Base-by-base conservation (phyloP, 2,888 invertebrate genomes). In the Gibbula magus region DNA sequence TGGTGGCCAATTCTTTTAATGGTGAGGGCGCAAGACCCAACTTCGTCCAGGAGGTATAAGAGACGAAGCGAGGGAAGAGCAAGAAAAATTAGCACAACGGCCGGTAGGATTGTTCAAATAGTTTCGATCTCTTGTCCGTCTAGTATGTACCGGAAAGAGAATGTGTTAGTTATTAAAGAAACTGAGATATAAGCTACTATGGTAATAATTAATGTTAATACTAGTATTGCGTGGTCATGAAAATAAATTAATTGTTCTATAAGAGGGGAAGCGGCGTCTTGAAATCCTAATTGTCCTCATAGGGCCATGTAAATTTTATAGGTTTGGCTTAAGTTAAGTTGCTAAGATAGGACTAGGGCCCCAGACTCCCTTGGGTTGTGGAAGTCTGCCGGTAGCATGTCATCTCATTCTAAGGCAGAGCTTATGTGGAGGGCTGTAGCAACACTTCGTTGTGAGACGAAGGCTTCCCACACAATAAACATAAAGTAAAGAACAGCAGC, bases 1-100 rank as follows among this genome's bases (percentile, higher is more conserved):
- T 92, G 92, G 85, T 92, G 90, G 8, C 92, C 91, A 80, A 89
- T 90, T 45, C 88, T 86, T 86, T 92, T 92, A 53, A 92, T 73
- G 56, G 88, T 90, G 74, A 92, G 78, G 78, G 86, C n/a, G n/a
- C 78, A 78, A 20, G 45, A 29, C 0, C 52, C 32, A 7, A 75
- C 61, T 32, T 79, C 79, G 61, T 79, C 79, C 0, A 78, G 18
- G 1, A 78, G 29, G 18, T 78, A 78, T 1, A 78, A 29, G 8
- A 78, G 32, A 7, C 79, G 79, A 2, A 79, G 45, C 2, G 79
- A 79, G 16, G 79, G 79, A 2, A 79, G 25, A 61, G 79, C 79
- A 1, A 79, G 61, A 32, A 79, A 79, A 0, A 75, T 8, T 18
- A 75, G 39, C 39, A 79, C 56, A 20, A 79, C 18, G 13, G 56